phyloP scores from a whole-genome alignment of 1,140 invertebrate genomes.

The Hylaeus volcanicus region DNA sequence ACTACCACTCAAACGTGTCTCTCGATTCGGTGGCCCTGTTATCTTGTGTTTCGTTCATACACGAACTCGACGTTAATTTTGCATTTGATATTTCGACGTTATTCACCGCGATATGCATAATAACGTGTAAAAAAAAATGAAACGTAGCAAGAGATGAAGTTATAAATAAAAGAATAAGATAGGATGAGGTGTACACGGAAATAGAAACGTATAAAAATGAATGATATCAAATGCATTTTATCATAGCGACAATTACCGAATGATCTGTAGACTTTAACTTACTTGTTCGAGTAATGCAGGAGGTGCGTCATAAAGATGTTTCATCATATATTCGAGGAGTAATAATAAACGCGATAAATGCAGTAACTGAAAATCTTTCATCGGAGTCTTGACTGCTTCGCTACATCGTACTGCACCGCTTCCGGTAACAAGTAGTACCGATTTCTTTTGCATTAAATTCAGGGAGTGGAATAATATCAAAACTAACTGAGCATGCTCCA shows the following conservation, averaged over 20 bases:
- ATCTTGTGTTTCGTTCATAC: slow-evolving; percentile 64
- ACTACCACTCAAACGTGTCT: slow-evolving; percentile 79
- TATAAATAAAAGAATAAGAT: slow-evolving; percentile 26
- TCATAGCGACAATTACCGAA: neutral
- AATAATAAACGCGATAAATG: slow-evolving; percentile 91
- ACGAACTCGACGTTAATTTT: slow-evolving; percentile 59
- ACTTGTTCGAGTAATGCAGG: slow-evolving; percentile 89
- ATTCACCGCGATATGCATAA: neutral
- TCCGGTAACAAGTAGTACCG: slow-evolving; percentile 90
- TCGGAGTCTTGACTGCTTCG: slow-evolving; percentile 83
- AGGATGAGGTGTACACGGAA: slow-evolving; percentile 14
- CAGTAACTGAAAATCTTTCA: slow-evolving; percentile 88
- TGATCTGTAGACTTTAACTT: slow-evolving; percentile 46
- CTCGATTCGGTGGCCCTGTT: slow-evolving; percentile 78
- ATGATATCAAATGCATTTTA: slow-evolving; percentile 42
- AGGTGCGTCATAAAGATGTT: slow-evolving; percentile 95
- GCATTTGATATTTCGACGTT: slow-evolving; percentile 64
- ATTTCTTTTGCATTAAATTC: slow-evolving; percentile 97
- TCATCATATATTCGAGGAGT: slow-evolving; percentile 97
- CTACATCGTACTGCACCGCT: slow-evolving; percentile 85
- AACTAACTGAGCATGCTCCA: slow-evolving; percentile 96
- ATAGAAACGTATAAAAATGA: neutral
- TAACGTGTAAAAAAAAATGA: slow-evolving; percentile 9
- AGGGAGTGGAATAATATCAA: slow-evolving; percentile 96
- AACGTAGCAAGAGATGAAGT: neutral